Evolutionary conservation across 2,888 invertebrate species (phyloP), one percentile per base, ranked within the genome.

Genomic region (Caprella mutica): DNA sequence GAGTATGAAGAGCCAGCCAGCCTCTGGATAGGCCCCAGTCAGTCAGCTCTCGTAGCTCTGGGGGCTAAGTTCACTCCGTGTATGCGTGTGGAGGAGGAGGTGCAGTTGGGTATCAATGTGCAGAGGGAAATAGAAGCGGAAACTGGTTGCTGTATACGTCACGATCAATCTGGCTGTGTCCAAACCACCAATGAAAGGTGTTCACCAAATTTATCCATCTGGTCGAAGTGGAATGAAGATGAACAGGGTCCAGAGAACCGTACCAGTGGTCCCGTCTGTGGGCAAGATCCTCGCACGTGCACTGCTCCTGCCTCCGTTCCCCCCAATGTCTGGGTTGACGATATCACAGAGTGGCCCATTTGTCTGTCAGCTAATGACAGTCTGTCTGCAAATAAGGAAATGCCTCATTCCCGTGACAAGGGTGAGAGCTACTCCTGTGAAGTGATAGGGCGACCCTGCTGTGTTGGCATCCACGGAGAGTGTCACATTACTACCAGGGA

Each of bases 11-110:
- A 94, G 71, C 92, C 91, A 61, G 87, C 93, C n/a, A 97, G 97
- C 72, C 84, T 97, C 69, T 98, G 96, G 96, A 80, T 96, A 67
- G 98, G 98, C 24, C 97, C 97, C 6, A 80, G 92, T 29, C 30
- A 48, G 79, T 87, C 90, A 55, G 94, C 96, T 73, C 77, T 98
- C 55, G 94, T 98, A 67, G 96, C 94, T 72, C 78, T 97, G 69
- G 98, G 98, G 27, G 97, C 97, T 5, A 97, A 96, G 74, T 98
- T 93, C 73, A 89, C 93, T 0, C 96, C 97, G 0, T 98, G 98
- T 73, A 98, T 98, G 98, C 76, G 97, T 65, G 77, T 82, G 52
- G 97, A 98, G 72, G 85, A 86, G 72, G 86, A 97, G 69, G 82
- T 86, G 61, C 81, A 87, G 66, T 86, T 88, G 61, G 87, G 56